Conservation (phyloP, 64 coral and sea anemone species). For the Orbicella faveolata region DNA sequence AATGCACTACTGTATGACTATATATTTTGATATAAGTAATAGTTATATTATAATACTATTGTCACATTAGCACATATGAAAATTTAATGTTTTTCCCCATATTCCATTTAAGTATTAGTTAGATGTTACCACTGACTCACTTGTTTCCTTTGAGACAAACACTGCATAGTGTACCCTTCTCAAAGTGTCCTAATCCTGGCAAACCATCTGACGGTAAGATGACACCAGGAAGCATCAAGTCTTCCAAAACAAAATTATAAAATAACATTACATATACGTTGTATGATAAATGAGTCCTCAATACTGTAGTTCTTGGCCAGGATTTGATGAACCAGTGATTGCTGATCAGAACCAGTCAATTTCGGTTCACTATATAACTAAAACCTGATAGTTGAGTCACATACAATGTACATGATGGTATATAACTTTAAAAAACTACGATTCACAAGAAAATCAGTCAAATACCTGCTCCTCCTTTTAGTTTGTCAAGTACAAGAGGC, state of each 20-base stretch:
- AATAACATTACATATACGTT: not conserved
- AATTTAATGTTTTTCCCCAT: too few relatives aligned
- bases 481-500: constrained; percentile 91
- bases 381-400: too few relatives aligned
- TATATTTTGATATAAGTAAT: too few relatives aligned
- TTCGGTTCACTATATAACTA: not conserved
- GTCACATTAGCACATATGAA: too few relatives aligned
- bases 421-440: too few relatives aligned
- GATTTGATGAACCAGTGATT: too few relatives aligned
- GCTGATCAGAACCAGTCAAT: not conserved
- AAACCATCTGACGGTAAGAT: constrained; percentile 54
- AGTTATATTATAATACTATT: too few relatives aligned
- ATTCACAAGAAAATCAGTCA: too few relatives aligned
- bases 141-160: constrained; percentile 88
- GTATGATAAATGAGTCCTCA: not conserved
- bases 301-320: too few relatives aligned
- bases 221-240: constrained; percentile 95
- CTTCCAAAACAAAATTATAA: constrained; percentile 23
- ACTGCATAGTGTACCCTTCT: constrained; percentile 70
- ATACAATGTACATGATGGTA: too few relatives aligned
- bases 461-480: constrained; percentile 87
- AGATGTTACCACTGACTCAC: constrained; percentile 1
- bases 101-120: too few relatives aligned
- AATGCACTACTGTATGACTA: too few relatives aligned
- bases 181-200: constrained; percentile 57